phyloP scores from a whole-genome alignment of 1,140 invertebrate genomes.

The Lasaia peninsularis region DNA sequence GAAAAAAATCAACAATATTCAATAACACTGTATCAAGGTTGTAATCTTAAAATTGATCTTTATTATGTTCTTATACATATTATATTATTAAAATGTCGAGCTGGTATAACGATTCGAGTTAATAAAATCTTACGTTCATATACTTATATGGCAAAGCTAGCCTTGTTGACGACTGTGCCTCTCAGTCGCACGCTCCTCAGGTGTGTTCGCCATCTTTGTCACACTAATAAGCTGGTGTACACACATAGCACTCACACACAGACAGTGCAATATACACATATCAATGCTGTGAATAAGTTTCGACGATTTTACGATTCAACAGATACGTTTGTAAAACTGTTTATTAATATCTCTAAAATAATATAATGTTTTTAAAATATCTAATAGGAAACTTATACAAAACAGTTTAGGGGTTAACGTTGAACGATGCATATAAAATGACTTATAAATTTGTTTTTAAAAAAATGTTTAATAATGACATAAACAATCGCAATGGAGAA shows the following conservation, averaged over 20 bases:
- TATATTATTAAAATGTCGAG: slow-evolving; percentile 67
- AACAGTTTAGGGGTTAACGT: too few species aligned
- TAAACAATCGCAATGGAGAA: too few species aligned
- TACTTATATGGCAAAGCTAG: slow-evolving; percentile 69
- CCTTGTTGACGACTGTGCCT: slow-evolving; percentile 62
- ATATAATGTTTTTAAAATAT: background rate
- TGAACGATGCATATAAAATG: too few species aligned
- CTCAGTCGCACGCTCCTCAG: slow-evolving; percentile 51
- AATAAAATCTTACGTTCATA: slow-evolving; percentile 72
- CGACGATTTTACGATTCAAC: slow-evolving; percentile 73
- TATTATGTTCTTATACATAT: slow-evolving; percentile 34
- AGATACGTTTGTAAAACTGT: slow-evolving; percentile 70
- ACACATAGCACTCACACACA: slow-evolving; percentile 37
- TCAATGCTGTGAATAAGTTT: slow-evolving; percentile 74
- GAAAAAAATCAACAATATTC: slow-evolving; percentile 6
- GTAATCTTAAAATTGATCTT: slow-evolving; percentile 19
- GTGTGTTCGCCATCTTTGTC: slow-evolving; percentile 54
- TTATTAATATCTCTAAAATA: slow-evolving; percentile 60
- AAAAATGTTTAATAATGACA: too few species aligned
- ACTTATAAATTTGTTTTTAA: too few species aligned
- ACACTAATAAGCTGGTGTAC: slow-evolving; percentile 58
- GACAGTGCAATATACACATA: slow-evolving; percentile 33
- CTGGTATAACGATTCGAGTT: slow-evolving; percentile 67
- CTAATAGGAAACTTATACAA: too few species aligned
- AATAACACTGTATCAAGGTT: slow-evolving; percentile 12